Conservation (phyloP, 2,797 vertebrate species). For the Clangula hyemalis region DNA sequence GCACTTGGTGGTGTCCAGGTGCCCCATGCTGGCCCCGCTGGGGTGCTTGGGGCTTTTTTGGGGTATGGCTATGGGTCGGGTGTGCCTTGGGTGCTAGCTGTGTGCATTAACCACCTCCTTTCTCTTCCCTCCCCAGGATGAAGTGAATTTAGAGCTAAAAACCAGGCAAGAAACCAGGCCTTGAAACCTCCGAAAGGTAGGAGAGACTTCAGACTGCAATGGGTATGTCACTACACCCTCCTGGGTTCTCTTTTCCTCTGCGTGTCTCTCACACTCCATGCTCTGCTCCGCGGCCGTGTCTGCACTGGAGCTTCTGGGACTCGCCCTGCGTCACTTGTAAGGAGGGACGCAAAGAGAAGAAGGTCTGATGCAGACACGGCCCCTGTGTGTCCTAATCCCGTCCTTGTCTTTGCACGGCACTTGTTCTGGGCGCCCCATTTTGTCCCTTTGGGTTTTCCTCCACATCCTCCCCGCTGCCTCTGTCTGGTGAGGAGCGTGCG, state of each 20-base stretch:
- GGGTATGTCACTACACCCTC: conserved; percentile 69
- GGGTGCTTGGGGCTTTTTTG: not conserved
- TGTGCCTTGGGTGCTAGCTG: not conserved
- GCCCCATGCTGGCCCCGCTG: not conserved
- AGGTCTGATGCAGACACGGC: conserved; percentile 4
- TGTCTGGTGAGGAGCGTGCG: not conserved
- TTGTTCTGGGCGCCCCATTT: conserved; percentile 23
- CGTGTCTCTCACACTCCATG: not conserved
- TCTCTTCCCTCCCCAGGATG: conserved; percentile 75
- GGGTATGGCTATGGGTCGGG: not conserved
- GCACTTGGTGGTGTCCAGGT: not conserved
- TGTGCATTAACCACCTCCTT: conserved; percentile 1
- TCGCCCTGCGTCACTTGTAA: too few relatives aligned
- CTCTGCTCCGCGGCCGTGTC: conserved; percentile 3
- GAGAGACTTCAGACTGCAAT: conserved; percentile 69
- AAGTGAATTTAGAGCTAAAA: conserved; percentile 73
- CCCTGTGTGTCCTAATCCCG: not conserved
- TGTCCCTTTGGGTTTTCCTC: not conserved
- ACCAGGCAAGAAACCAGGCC: conserved; percentile 58
- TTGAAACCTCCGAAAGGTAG: conserved; percentile 77
- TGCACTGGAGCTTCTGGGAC: conserved; percentile 10
- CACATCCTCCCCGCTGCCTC: not conserved
- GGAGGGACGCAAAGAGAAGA: not conserved
- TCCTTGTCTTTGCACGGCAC: conserved; percentile 8
- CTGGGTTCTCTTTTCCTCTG: conserved; percentile 67